phyloP scores from a whole-genome alignment of 1,140 invertebrate species.

The Andricus grossulariae region DNA sequence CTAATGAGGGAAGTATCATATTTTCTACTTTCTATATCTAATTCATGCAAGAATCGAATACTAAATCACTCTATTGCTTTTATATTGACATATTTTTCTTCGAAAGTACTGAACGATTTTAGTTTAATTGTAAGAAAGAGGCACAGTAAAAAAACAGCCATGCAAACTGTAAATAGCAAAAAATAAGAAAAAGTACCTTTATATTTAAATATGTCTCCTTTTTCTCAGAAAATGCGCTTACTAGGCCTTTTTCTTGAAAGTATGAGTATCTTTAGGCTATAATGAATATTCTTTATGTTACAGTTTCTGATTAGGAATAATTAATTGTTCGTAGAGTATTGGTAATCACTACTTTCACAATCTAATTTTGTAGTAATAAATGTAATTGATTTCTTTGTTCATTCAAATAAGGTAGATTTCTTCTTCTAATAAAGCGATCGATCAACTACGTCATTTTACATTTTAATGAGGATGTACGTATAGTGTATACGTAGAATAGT shows the following conservation, averaged over 20 bases:
- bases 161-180: too few relatives aligned
- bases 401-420: constrained; percentile 3
- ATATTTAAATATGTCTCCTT: too few relatives aligned
- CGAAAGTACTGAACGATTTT: background rate
- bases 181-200: too few relatives aligned
- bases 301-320: background rate
- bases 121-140: background rate
- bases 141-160: background rate
- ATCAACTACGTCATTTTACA: too few relatives aligned
- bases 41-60: background rate
- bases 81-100: constrained; percentile 22
- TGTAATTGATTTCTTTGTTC: constrained; percentile 51
- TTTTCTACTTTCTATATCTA: background rate
- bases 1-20: constrained; percentile 8
- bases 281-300: too few relatives aligned
- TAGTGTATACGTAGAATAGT: too few relatives aligned
- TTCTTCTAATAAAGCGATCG: too few relatives aligned
- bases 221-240: too few relatives aligned
- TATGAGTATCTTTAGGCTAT: too few relatives aligned
- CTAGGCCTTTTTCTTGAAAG: too few relatives aligned
- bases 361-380: constrained; percentile 47
- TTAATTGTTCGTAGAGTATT: constrained; percentile 1
- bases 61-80: constrained; percentile 18
- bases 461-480: too few relatives aligned
- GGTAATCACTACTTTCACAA: constrained; percentile 8